Base-by-base conservation (phyloP, 2,113 vertebrate genomes). In the Eolophus roseicapilla region DNA sequence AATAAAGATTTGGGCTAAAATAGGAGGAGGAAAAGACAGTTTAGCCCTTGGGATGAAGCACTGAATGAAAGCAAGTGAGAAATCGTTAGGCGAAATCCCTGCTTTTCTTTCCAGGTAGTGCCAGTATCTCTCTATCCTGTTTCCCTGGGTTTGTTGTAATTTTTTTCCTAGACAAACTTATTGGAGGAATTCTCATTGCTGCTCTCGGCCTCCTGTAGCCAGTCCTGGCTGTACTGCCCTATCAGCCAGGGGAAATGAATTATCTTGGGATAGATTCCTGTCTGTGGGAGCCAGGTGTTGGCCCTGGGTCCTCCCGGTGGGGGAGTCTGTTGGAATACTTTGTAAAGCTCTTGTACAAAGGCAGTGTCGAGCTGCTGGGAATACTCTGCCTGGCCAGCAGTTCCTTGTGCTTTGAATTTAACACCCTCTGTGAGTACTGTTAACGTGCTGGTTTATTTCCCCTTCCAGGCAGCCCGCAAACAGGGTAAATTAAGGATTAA, bases 221-320 rank as follows among this genome's bases (percentile, higher is more conserved):
- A 15, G 27, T 4, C 28, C 15, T 21, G 62, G 37, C 50, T 50
- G 41, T 76, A 10, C 52, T 14, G 2, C 11, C 27, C 23, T 6
- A 2, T 20, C 8, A 13, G 28, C 55, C 5, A 16, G 41, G 37
- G 33, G 24, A 50, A 6, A n/a, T 17, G 6, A 59, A 10, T n/a
- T 33, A 24, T 21, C 10, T 2, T 18, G 4, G 19, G 39, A 29
- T 37, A 13, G 43, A 12, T 13, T 13, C 5, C 17, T n/a, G 69
- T 9, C 21, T 46, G 47, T 2, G 14, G 70, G 47, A 17, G 60
- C 50, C 23, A 2, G 52, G 18, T 11, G 29, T 16, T 64, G 46
- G 35, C 44, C 69, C 3, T 0, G 0, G 0, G 4, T 29, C 5
- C 62, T 39, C 25, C 24, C 1, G 1, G 13, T 3, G 39, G 7